phyloP scores from a whole-genome alignment of 2,113 vertebrate species.

The Ardeotis arabs region DNA sequence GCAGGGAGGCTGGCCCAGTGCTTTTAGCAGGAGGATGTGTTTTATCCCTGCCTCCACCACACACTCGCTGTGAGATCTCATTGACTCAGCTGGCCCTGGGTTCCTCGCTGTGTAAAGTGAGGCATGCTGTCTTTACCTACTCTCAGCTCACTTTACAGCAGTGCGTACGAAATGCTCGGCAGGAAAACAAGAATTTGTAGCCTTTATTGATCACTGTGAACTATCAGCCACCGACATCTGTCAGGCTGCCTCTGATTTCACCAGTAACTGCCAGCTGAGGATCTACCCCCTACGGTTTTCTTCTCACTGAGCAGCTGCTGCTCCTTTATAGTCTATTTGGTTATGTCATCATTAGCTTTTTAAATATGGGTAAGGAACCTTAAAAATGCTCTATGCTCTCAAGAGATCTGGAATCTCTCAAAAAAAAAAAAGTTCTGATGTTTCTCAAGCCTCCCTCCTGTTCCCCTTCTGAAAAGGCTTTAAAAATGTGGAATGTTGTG shows the following conservation, averaged over 20 bases:
- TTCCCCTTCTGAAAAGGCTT: constrained; percentile 25
- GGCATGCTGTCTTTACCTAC: rapidly evolving
- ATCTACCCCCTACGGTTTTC: neutral
- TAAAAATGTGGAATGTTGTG: constrained; percentile 57
- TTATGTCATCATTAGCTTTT: constrained; percentile 55
- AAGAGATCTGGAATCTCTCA: constrained; percentile 30
- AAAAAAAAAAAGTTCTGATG: constrained; percentile 1
- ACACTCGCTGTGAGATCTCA: rapidly evolving
- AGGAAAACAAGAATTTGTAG: rapidly evolving
- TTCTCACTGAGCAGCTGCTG: constrained; percentile 34
- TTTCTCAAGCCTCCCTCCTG: constrained; percentile 17
- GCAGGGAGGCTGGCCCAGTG: no score
- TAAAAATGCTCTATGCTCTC: constrained; percentile 37
- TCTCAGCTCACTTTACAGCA: neutral
- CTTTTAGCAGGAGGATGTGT: neutral
- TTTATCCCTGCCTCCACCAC: neutral
- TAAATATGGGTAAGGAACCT: neutral
- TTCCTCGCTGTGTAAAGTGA: rapidly evolving
- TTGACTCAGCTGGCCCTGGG: neutral
- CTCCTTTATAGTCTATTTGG: constrained; percentile 21
- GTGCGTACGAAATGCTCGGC: rapidly evolving
- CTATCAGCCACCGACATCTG: neutral
- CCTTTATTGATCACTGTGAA: neutral
- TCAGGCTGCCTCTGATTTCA: neutral
- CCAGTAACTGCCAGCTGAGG: neutral